These are phyloP conservation scores for Gymnothorax javanicus DNA, from an alignment of 2,797 vertebrate genomes.

Conservation along the genomic window DNA sequence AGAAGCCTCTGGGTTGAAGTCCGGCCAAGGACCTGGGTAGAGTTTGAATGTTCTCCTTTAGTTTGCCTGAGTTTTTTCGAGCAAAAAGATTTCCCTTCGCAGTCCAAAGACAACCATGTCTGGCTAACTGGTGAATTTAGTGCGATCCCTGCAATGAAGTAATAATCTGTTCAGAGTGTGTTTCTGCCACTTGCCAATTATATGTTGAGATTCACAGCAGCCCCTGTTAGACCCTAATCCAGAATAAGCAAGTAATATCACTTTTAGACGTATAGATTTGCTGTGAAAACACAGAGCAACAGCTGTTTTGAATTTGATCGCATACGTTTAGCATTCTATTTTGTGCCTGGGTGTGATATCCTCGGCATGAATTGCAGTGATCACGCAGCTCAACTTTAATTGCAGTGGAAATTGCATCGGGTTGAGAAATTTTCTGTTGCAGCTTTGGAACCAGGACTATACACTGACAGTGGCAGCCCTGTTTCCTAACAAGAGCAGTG, in stretches of 20 bases:
- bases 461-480: slow-evolving; percentile 1
- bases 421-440: background rate
- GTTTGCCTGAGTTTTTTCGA: too few relatives aligned
- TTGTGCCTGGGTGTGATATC: background rate
- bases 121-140: too few relatives aligned
- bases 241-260: background rate
- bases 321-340: background rate
- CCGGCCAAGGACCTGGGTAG: too few relatives aligned
- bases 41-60: too few relatives aligned
- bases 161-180: too few relatives aligned
- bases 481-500: slow-evolving; percentile 8
- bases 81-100: too few relatives aligned
- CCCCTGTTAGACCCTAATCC: too few relatives aligned
- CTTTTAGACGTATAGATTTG: background rate
- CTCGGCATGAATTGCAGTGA: background rate
- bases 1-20: too few relatives aligned
- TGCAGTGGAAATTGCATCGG: background rate
- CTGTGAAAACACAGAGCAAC: background rate
- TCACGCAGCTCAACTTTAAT: background rate
- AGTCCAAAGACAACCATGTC: too few relatives aligned
- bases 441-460: slow-evolving; percentile 1
- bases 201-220: too few relatives aligned
- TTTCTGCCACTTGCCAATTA: too few relatives aligned
- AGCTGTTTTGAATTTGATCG: background rate
- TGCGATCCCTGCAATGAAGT: too few relatives aligned